phyloP scores from a whole-genome alignment of 64 coral and sea anemone genomes.

The Astreopora myriophthalma region DNA sequence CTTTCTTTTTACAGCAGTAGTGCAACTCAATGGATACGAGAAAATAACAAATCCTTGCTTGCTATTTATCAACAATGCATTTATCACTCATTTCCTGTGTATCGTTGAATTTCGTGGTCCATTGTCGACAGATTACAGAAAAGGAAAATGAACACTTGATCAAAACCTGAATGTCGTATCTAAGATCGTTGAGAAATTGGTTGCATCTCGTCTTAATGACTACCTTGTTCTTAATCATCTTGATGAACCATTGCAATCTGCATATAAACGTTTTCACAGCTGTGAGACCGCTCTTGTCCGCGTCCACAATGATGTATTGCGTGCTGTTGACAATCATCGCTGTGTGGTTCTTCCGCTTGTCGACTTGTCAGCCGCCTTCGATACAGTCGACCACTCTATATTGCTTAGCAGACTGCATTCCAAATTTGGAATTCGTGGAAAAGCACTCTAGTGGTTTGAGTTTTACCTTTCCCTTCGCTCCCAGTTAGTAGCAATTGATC shows the following conservation, averaged over 20 bases:
- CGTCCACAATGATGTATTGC: background rate
- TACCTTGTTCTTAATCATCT: constrained; percentile 8
- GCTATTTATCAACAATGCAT: too few relatives aligned
- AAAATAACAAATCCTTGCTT: too few relatives aligned
- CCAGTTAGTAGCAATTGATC: constrained; percentile 12
- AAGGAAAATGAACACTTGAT: too few relatives aligned
- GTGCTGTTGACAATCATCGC: background rate
- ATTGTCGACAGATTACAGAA: too few relatives aligned
- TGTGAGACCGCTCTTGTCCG: constrained; percentile 40
- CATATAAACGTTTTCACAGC: constrained; percentile 2
- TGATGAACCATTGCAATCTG: constrained; percentile 29
- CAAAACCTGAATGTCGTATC: too few relatives aligned
- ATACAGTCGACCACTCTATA: background rate
- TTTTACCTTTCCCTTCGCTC: constrained; percentile 10
- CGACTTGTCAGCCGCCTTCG: constrained; percentile 12
- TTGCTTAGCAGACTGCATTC: background rate
- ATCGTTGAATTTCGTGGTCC: too few relatives aligned
- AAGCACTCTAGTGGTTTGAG: background rate
- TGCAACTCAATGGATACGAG: too few relatives aligned
- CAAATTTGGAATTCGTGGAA: background rate
- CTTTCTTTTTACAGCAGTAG: too few relatives aligned
- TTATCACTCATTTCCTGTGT: too few relatives aligned
- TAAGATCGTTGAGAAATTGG: background rate
- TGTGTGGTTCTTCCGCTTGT: background rate
- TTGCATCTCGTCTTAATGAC: background rate